Evolutionary conservation across 2,888 invertebrate species (phyloP).

Genomic region (Philonicus albiceps): DNA sequence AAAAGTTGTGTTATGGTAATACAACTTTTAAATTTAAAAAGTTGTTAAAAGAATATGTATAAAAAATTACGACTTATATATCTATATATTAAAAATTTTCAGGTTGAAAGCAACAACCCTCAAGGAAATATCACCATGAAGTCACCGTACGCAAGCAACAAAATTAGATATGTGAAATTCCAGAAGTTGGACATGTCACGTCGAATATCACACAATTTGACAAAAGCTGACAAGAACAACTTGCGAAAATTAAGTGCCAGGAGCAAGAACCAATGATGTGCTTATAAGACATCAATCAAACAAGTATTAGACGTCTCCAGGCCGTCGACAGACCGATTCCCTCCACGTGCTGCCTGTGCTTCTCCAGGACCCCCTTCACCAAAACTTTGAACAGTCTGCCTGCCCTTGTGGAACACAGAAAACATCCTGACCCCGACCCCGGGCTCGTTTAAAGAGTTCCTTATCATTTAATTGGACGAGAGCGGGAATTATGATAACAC

Average conservation of each 20-base stretch:
- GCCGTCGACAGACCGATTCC: not conserved
- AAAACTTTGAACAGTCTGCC: not conserved
- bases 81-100: too few species aligned
- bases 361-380: not conserved
- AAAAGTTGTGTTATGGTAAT: too few species aligned
- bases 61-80: not conserved
- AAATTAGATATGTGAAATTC: not conserved
- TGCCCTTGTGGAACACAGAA: not conserved
- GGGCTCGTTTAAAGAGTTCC: not conserved
- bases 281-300: constrained; percentile 21
- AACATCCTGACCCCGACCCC: not conserved
- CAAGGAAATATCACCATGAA: not conserved
- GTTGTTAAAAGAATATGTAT: too few species aligned
- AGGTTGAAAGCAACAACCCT: not conserved
- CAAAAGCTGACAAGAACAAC: not conserved
- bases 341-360: not conserved
- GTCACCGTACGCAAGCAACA: not conserved
- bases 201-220: constrained; percentile 2
- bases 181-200: not conserved
- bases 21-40: too few species aligned
- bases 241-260: constrained; percentile 11
- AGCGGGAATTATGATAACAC: constrained; percentile 58
- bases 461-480: constrained; percentile 18
- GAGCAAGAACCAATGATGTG: not conserved
- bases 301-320: constrained; percentile 1